These are phyloP conservation scores for Pseudococcus longispinus DNA, from an alignment of 2,888 invertebrate genomes.

Conservation along the genomic window DNA sequence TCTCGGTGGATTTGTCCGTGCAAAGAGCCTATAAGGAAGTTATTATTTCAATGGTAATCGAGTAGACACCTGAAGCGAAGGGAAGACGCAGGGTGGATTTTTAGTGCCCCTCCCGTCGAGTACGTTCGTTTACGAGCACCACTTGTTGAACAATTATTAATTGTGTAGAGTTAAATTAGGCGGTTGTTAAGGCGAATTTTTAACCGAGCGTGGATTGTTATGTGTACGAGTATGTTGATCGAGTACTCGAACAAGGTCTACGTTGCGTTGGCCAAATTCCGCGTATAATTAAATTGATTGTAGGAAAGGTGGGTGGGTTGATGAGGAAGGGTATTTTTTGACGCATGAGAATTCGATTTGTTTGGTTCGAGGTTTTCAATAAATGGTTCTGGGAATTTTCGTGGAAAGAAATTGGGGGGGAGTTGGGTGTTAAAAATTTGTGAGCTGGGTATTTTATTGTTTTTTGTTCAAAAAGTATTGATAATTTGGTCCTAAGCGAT, in stretches of 20 bases:
- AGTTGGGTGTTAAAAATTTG: too few relatives aligned
- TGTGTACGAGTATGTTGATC: too few relatives aligned
- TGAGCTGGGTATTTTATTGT: too few relatives aligned
- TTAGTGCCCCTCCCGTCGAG: background rate
- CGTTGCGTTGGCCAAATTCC: background rate
- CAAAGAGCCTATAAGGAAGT: background rate
- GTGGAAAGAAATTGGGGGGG: too few relatives aligned
- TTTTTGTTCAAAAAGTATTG: too few relatives aligned
- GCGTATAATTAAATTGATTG: too few relatives aligned
- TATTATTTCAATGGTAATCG: background rate
- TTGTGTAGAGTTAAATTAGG: background rate
- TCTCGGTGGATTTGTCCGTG: background rate
- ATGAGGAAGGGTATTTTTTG: too few relatives aligned
- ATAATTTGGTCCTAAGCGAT: too few relatives aligned
- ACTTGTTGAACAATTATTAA: background rate
- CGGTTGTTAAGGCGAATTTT: background rate
- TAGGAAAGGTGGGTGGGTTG: too few relatives aligned
- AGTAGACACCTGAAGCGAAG: background rate
- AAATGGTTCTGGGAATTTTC: too few relatives aligned
- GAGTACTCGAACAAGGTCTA: background rate
- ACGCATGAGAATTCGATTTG: too few relatives aligned
- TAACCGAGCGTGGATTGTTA: background rate
- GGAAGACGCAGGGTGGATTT: background rate
- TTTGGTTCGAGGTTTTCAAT: too few relatives aligned
- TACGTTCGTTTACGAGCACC: background rate